A percentile compares a stretch with the other conserved stretches of the same genome.
phyloP scores from a whole-genome alignment of 2,888 invertebrate genomes.

The Drosophila bunnanda region DNA sequence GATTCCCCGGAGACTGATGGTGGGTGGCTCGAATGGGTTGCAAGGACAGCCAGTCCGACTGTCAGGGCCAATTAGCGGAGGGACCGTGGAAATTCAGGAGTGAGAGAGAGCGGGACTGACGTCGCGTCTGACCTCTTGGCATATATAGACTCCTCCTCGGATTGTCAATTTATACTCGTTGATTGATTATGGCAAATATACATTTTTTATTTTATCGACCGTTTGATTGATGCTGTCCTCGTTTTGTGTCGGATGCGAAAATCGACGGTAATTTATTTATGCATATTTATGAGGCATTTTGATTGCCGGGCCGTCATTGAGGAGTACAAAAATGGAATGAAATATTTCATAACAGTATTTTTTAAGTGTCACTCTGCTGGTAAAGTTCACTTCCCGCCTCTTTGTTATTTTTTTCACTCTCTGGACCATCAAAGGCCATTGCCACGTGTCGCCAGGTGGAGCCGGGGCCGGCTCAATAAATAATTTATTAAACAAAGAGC shows the following conservation, averaged over 20 bases:
- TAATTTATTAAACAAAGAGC: conserved; percentile 78
- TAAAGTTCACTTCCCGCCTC: conserved; percentile 9
- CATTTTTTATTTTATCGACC: conserved; percentile 39
- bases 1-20: conserved; percentile 16
- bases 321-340: conserved; percentile 12
- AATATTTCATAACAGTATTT: conserved; percentile 8
- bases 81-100: not conserved
- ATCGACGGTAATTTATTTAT: conserved; percentile 40
- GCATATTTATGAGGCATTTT: conserved; percentile 43
- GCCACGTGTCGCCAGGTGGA: conserved; percentile 21
- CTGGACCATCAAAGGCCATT: conserved; percentile 36
- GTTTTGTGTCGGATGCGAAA: conserved; percentile 17
- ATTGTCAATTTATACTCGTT: conserved; percentile 38
- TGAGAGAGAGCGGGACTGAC: not conserved
- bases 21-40: not conserved
- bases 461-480: conserved; percentile 54
- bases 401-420: not conserved
- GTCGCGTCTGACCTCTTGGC: conserved; percentile 28
- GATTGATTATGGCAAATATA: conserved; percentile 47
- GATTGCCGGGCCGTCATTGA: conserved; percentile 13
- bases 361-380: conserved; percentile 11
- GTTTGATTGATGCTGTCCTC: conserved; percentile 41
- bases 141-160: conserved; percentile 29
- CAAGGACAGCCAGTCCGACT: conserved; percentile 15
- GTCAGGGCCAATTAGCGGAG: conserved; percentile 42